Base-by-base conservation (phyloP, 2,113 vertebrate species). In the Stictonetta naevosa region DNA sequence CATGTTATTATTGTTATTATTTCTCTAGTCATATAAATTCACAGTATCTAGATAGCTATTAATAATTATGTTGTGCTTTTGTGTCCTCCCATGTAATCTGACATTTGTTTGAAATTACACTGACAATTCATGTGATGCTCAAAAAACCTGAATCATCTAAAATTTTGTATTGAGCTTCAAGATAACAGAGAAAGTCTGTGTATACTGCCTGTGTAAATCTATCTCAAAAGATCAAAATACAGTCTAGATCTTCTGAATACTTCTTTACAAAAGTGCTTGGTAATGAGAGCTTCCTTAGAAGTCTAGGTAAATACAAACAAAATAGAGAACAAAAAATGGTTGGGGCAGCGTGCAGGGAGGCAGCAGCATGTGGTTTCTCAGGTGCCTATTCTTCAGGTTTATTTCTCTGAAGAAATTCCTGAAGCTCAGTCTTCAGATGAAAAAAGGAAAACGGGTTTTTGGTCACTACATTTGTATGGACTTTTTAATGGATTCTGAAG, bases 21-120 rank as follows among this genome's bases (percentile, higher is more conserved):
- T 90, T 76, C 0, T 86, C 40, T 80, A 23, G 14, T 80, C 10
- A 1, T 53, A 8, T 31, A 56, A 56, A 66, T 60, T 23, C 17
- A 53, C 69, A 55, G 38, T 48, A 34, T 3, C 13, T 40, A n/a
- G 18, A 33, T 34, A 80, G 26, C 28, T 76, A 28, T n/a, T 50
- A 46, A 90, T 33, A 86, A 66, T 64, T 64, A 34, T 22, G 3
- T 9, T 38, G 10, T 67, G 28, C 1, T 56, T 95, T 75, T 2
- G 0, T 36, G 42, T 36, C 29, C 4, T 79, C 4, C 14, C 14
- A 42, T 21, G 8, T 25, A 60, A 48, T 42, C 0, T 0, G 59
- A 15, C 18, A 29, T 3, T 60, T 52, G 3, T 67, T 82, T 79
- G 72, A 20, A 76, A 50, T 79, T 85, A 52, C 46, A 92, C 25